Conservation (phyloP, 2,888 invertebrate genomes). For the Scaptomyza flava region DNA sequence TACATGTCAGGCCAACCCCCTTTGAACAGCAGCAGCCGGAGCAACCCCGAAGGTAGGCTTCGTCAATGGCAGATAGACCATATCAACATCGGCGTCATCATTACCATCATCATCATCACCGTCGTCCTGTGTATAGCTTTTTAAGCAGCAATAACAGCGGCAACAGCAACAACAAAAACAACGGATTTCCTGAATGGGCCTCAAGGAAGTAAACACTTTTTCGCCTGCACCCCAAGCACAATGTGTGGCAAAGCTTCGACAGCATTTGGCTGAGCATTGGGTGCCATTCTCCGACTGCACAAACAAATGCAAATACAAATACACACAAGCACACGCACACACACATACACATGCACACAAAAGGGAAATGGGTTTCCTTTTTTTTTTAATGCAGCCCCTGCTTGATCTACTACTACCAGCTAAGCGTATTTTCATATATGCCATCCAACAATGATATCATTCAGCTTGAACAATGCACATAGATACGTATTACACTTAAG, state of each 20-base stretch:
- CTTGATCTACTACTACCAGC: constrained; percentile 26
- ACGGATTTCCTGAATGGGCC: constrained; percentile 72
- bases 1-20: constrained; percentile 46
- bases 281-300: constrained; percentile 43
- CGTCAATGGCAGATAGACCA: constrained; percentile 23
- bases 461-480: constrained; percentile 23
- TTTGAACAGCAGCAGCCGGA: constrained; percentile 22
- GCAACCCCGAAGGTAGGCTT: constrained; percentile 44
- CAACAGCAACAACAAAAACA: constrained; percentile 23
- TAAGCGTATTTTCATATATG: constrained; percentile 44
- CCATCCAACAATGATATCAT: constrained; percentile 36
- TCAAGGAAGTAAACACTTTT: constrained; percentile 77
- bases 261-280: constrained; percentile 42
- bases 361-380: not conserved
- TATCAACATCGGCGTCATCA: constrained; percentile 16
- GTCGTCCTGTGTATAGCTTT: constrained; percentile 47
- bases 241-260: constrained; percentile 49
- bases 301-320: constrained; percentile 40
- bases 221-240: constrained; percentile 45
- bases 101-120: constrained; percentile 25
- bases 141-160: constrained; percentile 34
- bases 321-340: constrained; percentile 7
- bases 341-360: not conserved
- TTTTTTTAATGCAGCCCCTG: not conserved
- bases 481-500: constrained; percentile 17